Evolutionary conservation across 2,113 vertebrate genomes (phyloP), one percentile per base, ranked within the genome.

Genomic region (Oophaga pumilio): DNA sequence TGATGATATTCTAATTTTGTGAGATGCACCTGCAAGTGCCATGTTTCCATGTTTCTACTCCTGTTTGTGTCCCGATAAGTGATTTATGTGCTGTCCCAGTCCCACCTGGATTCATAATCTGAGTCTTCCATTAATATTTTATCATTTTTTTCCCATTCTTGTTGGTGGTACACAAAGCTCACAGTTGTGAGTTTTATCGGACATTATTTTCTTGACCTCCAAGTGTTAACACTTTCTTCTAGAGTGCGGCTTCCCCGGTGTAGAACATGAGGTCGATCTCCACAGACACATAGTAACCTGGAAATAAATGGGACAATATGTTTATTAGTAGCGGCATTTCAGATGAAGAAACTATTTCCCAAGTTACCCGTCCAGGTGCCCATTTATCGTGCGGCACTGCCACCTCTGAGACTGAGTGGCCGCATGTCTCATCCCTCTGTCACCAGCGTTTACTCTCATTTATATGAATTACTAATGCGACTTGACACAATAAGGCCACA

Each of bases 401-500:
- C 13, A 2, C 71, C 33, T 64, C 43, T 66, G n/a, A 59, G 52
- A 74, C 8, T 56, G 12, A 22, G 28, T 60, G n/a, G 66, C 66
- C 78, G 81, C 71, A 74, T 8, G 91, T 94, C 95, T 91, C 92
- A 92, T 93, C 18, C 94, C 89, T 92, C 91, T 95, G 94, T 94
- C 94, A 92, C 91, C 92, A 94, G 91, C 92, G 91, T 94, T 95
- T 94, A 94, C 89, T 91, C 89, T 85, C 80, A 92, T 91, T 92
- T 94, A 89, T 93, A 84, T 91, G 89, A 89, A 91, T 92, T 90
- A 92, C 92, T 95, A 93, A 96, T 94, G 89, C 90, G 90, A 91
- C 89, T 92, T 94, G 95, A 94, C 94, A 94, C 93, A 95, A 95
- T 94, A 93, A 95, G 95, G 92, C 85, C 93, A 94, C 76, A 89